Base-by-base conservation (phyloP, 1,140 invertebrate genomes). In the Drosophila guanche region DNA sequence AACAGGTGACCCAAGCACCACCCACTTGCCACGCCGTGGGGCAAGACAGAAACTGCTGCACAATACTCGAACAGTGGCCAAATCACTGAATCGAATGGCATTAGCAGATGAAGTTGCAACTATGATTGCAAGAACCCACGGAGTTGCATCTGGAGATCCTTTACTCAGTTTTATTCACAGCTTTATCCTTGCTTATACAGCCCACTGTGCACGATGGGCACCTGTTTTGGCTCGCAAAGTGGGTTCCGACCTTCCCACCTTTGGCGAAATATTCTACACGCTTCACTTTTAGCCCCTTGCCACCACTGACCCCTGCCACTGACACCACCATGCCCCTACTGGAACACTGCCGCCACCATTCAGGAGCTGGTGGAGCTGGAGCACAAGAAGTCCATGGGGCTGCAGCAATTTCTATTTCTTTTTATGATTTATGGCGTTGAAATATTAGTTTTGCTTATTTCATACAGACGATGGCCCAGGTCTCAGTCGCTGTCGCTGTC, bases 361-460 rank as follows among this genome's bases (percentile, higher is more conserved):
- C 48, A 14, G 59, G 41, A 41, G 23, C 65, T 6, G 27, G 29
- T 10, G 29, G 29, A 33, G 29, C 29, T 1, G 4, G 20, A 53
- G 51, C 16, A 20, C 16, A 20, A 42, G 37, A 33, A 60, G 58
- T 60, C 55, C 59, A 63, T 55, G 43, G 43, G 67, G 65, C 69
- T 58, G 70, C 53, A 84, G 65, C 60, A 63, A 75, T 83, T 83
- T 78, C 70, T 78, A 79, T 80, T 80, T 66, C 78, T 73, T 84
- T 79, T 85, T 84, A 79, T 84, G 80, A 84, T 84, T 84, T 84
- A 84, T 84, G 80, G 79, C 59, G 80, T 56, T 84, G 80, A 84
- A 84, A 84, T 84, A 84, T 84, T 84, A 84, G 76, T 79, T 84
- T 84, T 85, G 80, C 79, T 84, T 84, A 84, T 84, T 84, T 84